A percentile compares a stretch with the other conserved stretches of the same genome.
These are phyloP conservation scores for Prorops nasuta DNA, from an alignment of 1,140 invertebrate species.

Conservation along the genomic window DNA sequence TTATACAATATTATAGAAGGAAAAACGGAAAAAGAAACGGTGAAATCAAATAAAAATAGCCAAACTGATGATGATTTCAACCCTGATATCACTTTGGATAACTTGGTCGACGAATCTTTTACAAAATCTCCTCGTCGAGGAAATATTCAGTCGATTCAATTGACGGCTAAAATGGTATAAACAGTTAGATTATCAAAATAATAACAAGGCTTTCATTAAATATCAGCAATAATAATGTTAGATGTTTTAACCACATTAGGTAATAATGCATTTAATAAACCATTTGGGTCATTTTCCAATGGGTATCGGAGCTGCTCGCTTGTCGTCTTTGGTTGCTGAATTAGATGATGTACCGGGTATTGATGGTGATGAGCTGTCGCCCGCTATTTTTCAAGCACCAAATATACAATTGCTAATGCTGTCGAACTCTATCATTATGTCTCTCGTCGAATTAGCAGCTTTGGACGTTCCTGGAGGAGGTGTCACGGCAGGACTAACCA, in stretches of 20 bases:
- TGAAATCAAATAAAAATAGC: conserved; percentile 35
- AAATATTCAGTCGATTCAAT: conserved; percentile 56
- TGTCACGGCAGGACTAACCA: conserved; percentile 73
- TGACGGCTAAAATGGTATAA: conserved; percentile 67
- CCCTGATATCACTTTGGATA: conserved; percentile 68
- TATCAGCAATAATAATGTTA: not conserved
- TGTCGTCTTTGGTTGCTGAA: conserved; percentile 87
- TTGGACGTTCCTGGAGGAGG: conserved; percentile 80
- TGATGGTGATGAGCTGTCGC: conserved; percentile 70
- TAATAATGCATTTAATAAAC: conserved; percentile 79
- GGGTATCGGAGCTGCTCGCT: conserved; percentile 78
- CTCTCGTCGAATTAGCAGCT: conserved; percentile 88
- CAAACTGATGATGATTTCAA: conserved; percentile 66
- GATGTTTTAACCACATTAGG: conserved; percentile 42
- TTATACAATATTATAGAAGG: conserved; percentile 50
- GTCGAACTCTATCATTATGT: conserved; percentile 80
- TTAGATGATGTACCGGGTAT: conserved; percentile 85
- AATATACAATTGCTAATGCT: conserved; percentile 89
- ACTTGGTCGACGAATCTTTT: conserved; percentile 58
- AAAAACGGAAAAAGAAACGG: conserved; percentile 37
- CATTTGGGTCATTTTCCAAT: conserved; percentile 89
- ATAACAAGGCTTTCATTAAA: not conserved
- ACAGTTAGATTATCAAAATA: not conserved
- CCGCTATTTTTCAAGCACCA: conserved; percentile 80
- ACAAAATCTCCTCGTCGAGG: conserved; percentile 51